These are phyloP conservation scores for Myotis myotis DNA, from an alignment of 2,797 vertebrate species.

Conservation along the genomic window DNA sequence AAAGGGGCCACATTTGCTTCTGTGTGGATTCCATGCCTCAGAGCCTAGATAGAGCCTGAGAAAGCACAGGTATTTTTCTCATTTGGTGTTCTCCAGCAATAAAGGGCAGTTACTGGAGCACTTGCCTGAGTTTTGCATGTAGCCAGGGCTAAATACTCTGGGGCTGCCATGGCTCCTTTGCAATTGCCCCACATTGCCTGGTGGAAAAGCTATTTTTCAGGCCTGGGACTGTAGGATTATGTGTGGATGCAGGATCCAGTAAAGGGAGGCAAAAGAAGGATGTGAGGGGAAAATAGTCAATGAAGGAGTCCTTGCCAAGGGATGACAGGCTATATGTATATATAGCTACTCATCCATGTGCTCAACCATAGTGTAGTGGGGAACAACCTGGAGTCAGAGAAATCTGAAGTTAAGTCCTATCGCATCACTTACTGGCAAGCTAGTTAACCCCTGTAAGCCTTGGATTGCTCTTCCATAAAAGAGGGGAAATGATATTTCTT, in stretches of 20 bases:
- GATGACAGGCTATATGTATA: background rate
- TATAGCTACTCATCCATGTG: background rate
- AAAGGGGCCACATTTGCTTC: background rate
- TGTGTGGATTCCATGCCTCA: background rate
- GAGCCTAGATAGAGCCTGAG: background rate
- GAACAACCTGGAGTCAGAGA: background rate
- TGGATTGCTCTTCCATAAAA: background rate
- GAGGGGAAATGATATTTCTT: background rate
- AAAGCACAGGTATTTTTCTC: background rate
- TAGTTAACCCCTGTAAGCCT: background rate
- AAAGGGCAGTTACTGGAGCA: background rate
- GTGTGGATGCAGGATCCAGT: background rate
- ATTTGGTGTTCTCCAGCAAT: background rate
- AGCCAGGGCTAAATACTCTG: background rate
- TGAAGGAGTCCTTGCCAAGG: background rate
- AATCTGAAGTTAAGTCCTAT: background rate
- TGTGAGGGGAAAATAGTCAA: background rate
- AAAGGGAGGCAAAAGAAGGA: background rate
- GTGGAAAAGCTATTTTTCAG: background rate
- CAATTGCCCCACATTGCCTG: background rate
- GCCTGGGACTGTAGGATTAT: background rate
- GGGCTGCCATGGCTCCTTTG: background rate
- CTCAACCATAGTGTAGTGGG: background rate
- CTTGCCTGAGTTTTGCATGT: background rate
- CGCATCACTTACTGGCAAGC: background rate